Evolutionary conservation across 2,797 vertebrate species (phyloP).

Genomic region (Darevskia mixta): DNA sequence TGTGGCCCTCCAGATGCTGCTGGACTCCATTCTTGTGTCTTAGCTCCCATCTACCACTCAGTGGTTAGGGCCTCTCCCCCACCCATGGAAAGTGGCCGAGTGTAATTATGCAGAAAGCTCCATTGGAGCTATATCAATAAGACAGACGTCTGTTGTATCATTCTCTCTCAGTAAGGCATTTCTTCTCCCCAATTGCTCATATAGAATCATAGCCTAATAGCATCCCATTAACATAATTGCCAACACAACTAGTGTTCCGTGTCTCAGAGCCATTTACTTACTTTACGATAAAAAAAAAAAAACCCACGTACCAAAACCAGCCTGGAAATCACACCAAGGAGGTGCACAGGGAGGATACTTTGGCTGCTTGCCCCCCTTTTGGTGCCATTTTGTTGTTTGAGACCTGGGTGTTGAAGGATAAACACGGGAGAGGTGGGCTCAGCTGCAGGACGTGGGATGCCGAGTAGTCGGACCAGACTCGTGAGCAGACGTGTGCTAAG

Average conservation of each 20-base stretch:
- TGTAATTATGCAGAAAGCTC: slow-evolving; percentile 93
- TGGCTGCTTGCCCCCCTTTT: slow-evolving; percentile 63
- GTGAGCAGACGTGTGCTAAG: slow-evolving; percentile 84
- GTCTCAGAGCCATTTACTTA: slow-evolving; percentile 93
- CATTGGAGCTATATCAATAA: slow-evolving; percentile 92
- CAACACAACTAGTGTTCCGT: slow-evolving; percentile 96
- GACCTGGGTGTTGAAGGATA: slow-evolving; percentile 19
- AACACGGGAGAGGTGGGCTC: slow-evolving; percentile 50
- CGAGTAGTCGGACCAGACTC: slow-evolving; percentile 69
- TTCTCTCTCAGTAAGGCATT: slow-evolving; percentile 91
- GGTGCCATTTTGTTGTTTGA: not conserved
- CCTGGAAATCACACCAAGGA: slow-evolving; percentile 66
- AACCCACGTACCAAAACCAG: slow-evolving; percentile 72
- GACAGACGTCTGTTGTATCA: slow-evolving; percentile 92
- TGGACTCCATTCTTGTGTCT: not conserved
- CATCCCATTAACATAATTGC: slow-evolving; percentile 99
- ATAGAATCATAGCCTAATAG: slow-evolving; percentile 98
- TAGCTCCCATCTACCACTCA: slow-evolving; percentile 22
- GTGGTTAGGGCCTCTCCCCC: slow-evolving; percentile 54
- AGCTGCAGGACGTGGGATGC: slow-evolving; percentile 58
- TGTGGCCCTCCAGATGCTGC: not conserved
- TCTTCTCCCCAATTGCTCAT: slow-evolving; percentile 97
- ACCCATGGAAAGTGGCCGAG: slow-evolving; percentile 76
- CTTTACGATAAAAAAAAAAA: slow-evolving; percentile 81
- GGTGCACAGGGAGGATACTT: slow-evolving; percentile 12